Evolutionary conservation across 2,113 vertebrate genomes (phyloP).

Genomic region (Siphamia tubifer): DNA sequence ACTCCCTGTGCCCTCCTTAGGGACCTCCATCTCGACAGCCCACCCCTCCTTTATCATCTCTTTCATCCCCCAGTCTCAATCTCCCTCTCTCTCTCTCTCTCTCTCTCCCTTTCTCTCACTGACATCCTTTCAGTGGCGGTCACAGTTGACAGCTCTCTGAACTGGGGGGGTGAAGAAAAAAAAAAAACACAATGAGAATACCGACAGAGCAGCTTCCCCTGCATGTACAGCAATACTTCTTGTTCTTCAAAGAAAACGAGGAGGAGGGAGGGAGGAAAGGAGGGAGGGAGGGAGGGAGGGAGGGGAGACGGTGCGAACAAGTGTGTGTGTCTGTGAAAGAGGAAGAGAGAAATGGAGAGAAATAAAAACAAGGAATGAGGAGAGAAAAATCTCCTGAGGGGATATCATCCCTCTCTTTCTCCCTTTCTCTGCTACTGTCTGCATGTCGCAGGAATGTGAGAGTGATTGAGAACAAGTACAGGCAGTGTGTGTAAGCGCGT

Average conservation of each 20-base stretch:
- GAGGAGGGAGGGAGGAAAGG: not conserved
- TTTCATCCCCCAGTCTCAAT: constrained; percentile 38
- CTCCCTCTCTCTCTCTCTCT: not conserved
- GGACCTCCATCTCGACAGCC: constrained; percentile 51
- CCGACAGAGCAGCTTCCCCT: constrained; percentile 55
- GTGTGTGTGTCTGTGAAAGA: constrained; percentile 29
- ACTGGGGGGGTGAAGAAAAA: constrained; percentile 7
- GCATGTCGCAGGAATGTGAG: constrained; percentile 39
- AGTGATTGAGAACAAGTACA: constrained; percentile 19
- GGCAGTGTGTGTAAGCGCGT: constrained; percentile 8
- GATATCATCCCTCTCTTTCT: constrained; percentile 42
- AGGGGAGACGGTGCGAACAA: constrained; percentile 17
- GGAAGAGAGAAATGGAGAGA: constrained; percentile 27
- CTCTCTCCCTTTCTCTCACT: constrained; percentile 18
- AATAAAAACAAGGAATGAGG: constrained; percentile 43
- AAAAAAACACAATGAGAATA: constrained; percentile 42
- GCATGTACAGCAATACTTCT: constrained; percentile 59
- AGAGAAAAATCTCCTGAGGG: constrained; percentile 44
- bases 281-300: too few relatives aligned
- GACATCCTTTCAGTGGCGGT: constrained; percentile 69
- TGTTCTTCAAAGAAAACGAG: constrained; percentile 55
- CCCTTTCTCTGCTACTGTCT: constrained; percentile 23
- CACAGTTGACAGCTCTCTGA: constrained; percentile 69
- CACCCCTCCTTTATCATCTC: constrained; percentile 5
- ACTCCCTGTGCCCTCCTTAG: constrained; percentile 54